Conservation (phyloP, 2,113 vertebrate species). For the Phaethon lepturus region DNA sequence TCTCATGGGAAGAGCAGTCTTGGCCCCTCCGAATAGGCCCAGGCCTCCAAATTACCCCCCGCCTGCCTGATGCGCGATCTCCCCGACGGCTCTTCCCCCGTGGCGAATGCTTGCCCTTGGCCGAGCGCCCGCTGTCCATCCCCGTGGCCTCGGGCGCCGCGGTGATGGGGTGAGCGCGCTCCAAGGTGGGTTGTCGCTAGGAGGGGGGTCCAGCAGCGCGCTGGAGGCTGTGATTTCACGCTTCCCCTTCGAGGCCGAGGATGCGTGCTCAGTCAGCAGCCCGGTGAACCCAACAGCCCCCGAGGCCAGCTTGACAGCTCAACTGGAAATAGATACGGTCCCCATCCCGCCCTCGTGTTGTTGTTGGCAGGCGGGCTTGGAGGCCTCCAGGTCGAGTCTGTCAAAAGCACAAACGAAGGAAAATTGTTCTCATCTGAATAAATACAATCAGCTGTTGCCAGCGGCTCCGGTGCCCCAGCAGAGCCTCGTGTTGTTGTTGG, state of each 20-base stretch:
- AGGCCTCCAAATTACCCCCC: background rate
- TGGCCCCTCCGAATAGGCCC: background rate
- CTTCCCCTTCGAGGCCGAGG: background rate
- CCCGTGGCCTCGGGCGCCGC: accelerated
- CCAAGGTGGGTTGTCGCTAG: background rate
- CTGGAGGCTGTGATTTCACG: background rate
- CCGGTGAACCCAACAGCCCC: conserved; percentile 26
- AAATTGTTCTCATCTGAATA: conserved; percentile 79
- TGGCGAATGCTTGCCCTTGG: background rate
- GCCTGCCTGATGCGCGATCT: background rate
- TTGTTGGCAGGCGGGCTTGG: conserved; percentile 61
- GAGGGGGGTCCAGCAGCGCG: accelerated
- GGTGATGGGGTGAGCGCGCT: background rate
- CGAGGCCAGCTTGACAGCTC: conserved; percentile 38
- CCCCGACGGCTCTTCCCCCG: background rate
- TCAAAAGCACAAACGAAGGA: conserved; percentile 60
- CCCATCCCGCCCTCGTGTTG: conserved; percentile 45
- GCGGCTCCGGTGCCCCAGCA: conserved; percentile 29
- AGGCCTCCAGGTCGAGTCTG: conserved; percentile 46
- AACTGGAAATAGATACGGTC: background rate
- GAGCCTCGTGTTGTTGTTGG: conserved; percentile 70
- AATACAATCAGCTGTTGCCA: conserved; percentile 52
- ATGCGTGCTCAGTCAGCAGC: background rate
- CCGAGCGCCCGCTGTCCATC: background rate
- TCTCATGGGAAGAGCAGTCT: conserved; percentile 62